A percentile compares a stretch with the other conserved stretches of the same genome.
Conservation (phyloP, 1,140 invertebrate species). For the Cylas formicarius region DNA sequence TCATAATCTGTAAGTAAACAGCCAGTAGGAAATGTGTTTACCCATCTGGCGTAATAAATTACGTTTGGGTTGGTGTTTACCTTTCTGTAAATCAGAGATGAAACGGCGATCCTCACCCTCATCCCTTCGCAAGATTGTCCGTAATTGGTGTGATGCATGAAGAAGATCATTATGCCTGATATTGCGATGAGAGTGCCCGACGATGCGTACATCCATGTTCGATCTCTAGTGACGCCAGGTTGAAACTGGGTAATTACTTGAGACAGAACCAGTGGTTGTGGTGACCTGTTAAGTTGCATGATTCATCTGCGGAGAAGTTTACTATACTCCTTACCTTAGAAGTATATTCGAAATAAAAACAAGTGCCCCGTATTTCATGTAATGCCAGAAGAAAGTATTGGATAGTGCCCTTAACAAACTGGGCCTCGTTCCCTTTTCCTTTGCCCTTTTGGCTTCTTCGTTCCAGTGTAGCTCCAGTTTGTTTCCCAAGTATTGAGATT, state of each 20-base stretch:
- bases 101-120: slow-evolving; percentile 52
- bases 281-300: slow-evolving; percentile 34
- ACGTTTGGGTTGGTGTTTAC: slow-evolving; percentile 36
- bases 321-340: slow-evolving; percentile 39
- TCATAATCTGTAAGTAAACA: slow-evolving; percentile 46
- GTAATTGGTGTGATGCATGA: slow-evolving; percentile 40
- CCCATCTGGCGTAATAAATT: background rate
- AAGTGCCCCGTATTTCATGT: slow-evolving; percentile 43
- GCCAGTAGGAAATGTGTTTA: background rate
- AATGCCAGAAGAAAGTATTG: slow-evolving; percentile 42
- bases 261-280: slow-evolving; percentile 45
- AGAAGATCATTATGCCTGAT: slow-evolving; percentile 25
- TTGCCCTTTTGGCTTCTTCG: slow-evolving; percentile 37
- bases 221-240: slow-evolving; percentile 5
- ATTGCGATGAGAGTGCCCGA: slow-evolving; percentile 20
- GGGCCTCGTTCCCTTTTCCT: slow-evolving; percentile 22
- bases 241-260: slow-evolving; percentile 33
- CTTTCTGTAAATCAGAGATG: slow-evolving; percentile 57
- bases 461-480: slow-evolving; percentile 46
- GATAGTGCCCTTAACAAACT: slow-evolving; percentile 42
- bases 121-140: slow-evolving; percentile 49
- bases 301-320: background rate
- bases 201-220: slow-evolving; percentile 23
- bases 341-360: slow-evolving; percentile 40
- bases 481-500: slow-evolving; percentile 42